Evolutionary conservation across 2,113 vertebrate species (phyloP).

Genomic region (Oryctolagus cuniculus): mOryCun1.1 NC_091449.1:43436001-43436500

Average conservation of each 20-base stretch:
- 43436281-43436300: neutral
- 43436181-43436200: neutral
- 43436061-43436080: constrained; percentile 57
- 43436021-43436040: constrained; percentile 45
- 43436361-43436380: neutral
- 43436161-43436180: constrained; percentile 54
- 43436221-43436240: neutral
- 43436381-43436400: neutral
- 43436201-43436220: neutral
- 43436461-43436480: neutral
- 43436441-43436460: neutral
- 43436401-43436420: neutral
- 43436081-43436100: constrained; percentile 23
- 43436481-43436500: too few species aligned
- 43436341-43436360: neutral
- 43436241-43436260: neutral
- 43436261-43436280: constrained; percentile 11
- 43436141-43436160: constrained; percentile 45
- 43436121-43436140: constrained; percentile 42
- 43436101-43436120: constrained; percentile 64
- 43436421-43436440: neutral
- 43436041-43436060: constrained; percentile 60
- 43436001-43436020: constrained; percentile 18
- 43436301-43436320: neutral
- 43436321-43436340: neutral